Percentiles rank a stretch among this genome's conserved stretches.
These are phyloP conservation scores for Epinephelus awoara DNA, from an alignment of 2,797 vertebrate genomes.

Conservation along the genomic window DNA sequence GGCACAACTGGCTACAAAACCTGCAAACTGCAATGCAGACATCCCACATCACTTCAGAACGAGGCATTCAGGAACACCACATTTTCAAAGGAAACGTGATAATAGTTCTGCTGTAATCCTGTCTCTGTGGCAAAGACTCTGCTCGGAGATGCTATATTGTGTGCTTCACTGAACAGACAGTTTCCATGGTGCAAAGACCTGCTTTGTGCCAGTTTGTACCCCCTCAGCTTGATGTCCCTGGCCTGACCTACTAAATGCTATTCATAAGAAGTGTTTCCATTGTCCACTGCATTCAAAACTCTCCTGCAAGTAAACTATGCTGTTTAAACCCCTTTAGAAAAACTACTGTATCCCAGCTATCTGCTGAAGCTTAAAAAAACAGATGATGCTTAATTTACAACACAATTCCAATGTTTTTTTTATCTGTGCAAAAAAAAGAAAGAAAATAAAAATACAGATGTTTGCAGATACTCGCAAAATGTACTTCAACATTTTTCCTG, in stretches of 20 bases:
- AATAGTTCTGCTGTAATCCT: neutral
- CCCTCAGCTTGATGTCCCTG: conserved; percentile 58
- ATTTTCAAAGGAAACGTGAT: neutral
- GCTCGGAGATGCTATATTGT: neutral
- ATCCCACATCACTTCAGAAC: neutral
- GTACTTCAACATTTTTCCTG: too few species aligned
- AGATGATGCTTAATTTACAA: too few species aligned
- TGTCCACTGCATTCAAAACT: conserved; percentile 4
- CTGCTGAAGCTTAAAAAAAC: neutral
- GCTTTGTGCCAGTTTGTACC: conserved; percentile 48
- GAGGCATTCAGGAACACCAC: neutral
- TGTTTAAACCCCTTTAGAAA: neutral
- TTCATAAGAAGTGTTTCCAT: conserved; percentile 30
- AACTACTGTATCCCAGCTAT: rapidly evolving
- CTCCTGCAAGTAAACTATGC: neutral
- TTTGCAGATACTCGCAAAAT: too few species aligned
- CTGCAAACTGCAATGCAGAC: conserved; percentile 37
- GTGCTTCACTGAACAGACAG: conserved; percentile 16
- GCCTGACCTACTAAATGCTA: conserved; percentile 65
- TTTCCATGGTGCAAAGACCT: conserved; percentile 47
- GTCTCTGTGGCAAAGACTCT: neutral
- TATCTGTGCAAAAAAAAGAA: too few species aligned
- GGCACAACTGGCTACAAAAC: neutral
- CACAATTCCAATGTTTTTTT: too few species aligned
- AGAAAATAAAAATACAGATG: too few species aligned